Base-by-base conservation (phyloP, 2,797 vertebrate genomes). In the Vireo griseus region DNA sequence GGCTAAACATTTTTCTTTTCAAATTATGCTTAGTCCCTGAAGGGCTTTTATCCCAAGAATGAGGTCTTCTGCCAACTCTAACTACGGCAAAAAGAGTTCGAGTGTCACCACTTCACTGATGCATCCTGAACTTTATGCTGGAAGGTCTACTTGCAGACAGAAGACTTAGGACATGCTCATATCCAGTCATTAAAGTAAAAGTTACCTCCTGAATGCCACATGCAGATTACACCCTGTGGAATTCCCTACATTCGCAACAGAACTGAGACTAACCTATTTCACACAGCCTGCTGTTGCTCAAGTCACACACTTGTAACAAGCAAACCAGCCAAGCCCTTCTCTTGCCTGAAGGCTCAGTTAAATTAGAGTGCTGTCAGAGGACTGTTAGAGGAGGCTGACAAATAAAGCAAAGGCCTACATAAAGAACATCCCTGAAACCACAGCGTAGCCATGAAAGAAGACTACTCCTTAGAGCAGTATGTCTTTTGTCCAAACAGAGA, bases 341-440 rank as follows among this genome's bases (percentile, higher is more conserved):
- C 44, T 45, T 51, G 59, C 89, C 74, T 35, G 37, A 82, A 79
- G 71, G 59, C 71, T 84, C 71, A 66, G 54, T 67, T 77, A 80
- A 90, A 93, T 54, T 22, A 77, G 4, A 62, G 50, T 15, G 35
- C 29, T 69, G 28, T 12, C 73, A 75, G 16, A 95, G 62, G 13
- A 40, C 47, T 73, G 39, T 42, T 62, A 59, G 66, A 91, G 51
- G 26, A 88, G 77, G 37, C 24, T 67, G 40, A 31, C 65, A 92
- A 89, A 68, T n/a, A 69, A 51, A 48, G 26, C 73, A 65, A 68
- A 9, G 10, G 35, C 16, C 66, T 48, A 57, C n/a, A 47, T 3
- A 39, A 86, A 73, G 42, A 90, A 62, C 10, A 39, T 8, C 51
- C 44, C 58, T 59, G 28, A 92, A 92, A 81, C 25, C 44, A 58